Evolutionary conservation across 2,113 vertebrate genomes (phyloP), one percentile per base, ranked within the genome.

Genomic region (Athene cunicularia): DNA sequence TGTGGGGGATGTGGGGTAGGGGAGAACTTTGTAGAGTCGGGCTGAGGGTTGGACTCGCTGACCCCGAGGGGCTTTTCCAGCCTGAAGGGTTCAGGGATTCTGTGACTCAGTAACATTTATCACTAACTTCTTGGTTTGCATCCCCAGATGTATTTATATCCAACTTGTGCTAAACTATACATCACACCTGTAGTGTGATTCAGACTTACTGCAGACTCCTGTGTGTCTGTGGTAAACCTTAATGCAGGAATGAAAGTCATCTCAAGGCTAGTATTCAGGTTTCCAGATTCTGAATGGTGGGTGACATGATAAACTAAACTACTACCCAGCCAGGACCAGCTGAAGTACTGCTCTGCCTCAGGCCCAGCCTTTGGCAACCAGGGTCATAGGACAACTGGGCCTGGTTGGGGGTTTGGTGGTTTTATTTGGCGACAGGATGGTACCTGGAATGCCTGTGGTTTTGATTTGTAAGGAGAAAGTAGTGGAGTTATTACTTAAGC

Each of bases 161-260:
- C 59, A 24, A 2, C 27, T 24, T 21, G 39, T 23, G 2, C 7
- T 1, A 22, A 8, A 5, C 18, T 13, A 3, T 6, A 14, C 13
- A 0, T 37, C n/a, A 24, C 23, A 0, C 1, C 9, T 47, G 1
- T 17, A 0, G 20, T 3, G 15, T 5, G 37, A 4, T 0, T 41
- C 49, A 32, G 50, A 41, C 17, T 59, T 30, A 14, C 7, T 0
- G 8, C 24, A 7, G 43, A 3, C 1, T 28, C 24, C 11, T 4
- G 3, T 8, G 17, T 43, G 12, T 19, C n/a, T 33, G 45, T 18
- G 47, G 18, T 17, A 5, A 27, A 20, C 14, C 45, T 21, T 30
- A 3, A 27, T 21, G 32, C 32, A 22, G 32, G 21, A 56, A 3
- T 4, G 5, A 8, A 22, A 12, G 13, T 41, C 3, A 5, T 14